phyloP scores from a whole-genome alignment of 1,140 invertebrate genomes.

The Chymomyza costata region DNA sequence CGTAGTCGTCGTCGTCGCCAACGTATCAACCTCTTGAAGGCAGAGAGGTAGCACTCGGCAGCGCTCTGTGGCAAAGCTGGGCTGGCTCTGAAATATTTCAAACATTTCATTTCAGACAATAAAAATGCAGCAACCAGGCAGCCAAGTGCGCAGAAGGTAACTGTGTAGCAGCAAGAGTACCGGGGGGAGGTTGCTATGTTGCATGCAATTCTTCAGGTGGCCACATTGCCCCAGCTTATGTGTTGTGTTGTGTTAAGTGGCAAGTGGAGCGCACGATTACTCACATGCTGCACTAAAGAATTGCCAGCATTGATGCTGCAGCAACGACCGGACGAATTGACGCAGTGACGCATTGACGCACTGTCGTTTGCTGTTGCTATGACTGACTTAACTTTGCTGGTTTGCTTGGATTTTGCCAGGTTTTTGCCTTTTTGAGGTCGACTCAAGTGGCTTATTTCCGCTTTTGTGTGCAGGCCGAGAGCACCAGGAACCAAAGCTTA shows the following conservation, averaged over 20 bases:
- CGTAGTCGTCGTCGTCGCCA: slow-evolving; percentile 39
- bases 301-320: too few relatives aligned
- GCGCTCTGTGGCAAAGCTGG: too few relatives aligned
- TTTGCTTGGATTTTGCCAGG: too few relatives aligned
- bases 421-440: slow-evolving; percentile 64
- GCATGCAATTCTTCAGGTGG: slow-evolving; percentile 29
- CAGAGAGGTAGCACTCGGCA: too few relatives aligned
- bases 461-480: slow-evolving; percentile 29
- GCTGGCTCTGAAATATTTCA: slow-evolving; percentile 60
- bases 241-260: slow-evolving; percentile 6
- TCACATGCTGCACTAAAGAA: slow-evolving; percentile 25
- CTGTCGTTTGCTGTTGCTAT: background rate
- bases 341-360: too few relatives aligned
- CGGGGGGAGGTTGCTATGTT: slow-evolving; percentile 9
- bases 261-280: slow-evolving; percentile 66
- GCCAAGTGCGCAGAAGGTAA: slow-evolving; percentile 8
- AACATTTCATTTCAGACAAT: slow-evolving; percentile 52
- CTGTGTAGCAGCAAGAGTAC: background rate
- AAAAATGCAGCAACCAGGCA: slow-evolving; percentile 12
- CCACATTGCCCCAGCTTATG: slow-evolving; percentile 19
- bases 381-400: too few relatives aligned
- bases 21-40: slow-evolving; percentile 68
- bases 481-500: too few relatives aligned
- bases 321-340: too few relatives aligned
- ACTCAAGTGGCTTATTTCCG: slow-evolving; percentile 70